Percentiles rank a stretch among this genome's conserved stretches.
phyloP scores from a whole-genome alignment of 1,140 invertebrate species.

The Helicoverpa armigera region DNA sequence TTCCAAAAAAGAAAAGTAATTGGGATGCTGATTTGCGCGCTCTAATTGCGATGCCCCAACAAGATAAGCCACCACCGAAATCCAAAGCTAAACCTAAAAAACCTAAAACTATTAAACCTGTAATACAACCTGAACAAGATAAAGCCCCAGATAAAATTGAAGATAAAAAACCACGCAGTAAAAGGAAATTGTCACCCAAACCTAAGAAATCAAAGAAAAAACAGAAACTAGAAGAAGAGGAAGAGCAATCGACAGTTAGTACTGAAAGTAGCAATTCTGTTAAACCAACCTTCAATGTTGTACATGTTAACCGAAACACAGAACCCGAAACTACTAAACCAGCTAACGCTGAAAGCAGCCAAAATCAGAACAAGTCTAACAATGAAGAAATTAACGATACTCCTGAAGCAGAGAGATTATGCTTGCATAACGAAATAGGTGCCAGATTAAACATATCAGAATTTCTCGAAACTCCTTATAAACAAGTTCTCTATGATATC shows the following conservation, averaged over 20 bases:
- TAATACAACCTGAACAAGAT: slow-evolving; percentile 20
- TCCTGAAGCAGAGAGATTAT: slow-evolving; percentile 74
- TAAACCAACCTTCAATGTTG: slow-evolving; percentile 74
- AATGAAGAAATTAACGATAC: slow-evolving; percentile 67
- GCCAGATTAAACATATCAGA: slow-evolving; percentile 81
- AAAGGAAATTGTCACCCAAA: slow-evolving; percentile 55
- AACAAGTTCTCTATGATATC: slow-evolving; percentile 82
- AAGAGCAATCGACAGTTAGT: slow-evolving; percentile 43
- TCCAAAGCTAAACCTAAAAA: slow-evolving; percentile 46
- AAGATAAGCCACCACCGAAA: slow-evolving; percentile 15
- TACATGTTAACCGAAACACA: slow-evolving; percentile 29
- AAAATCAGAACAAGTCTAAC: slow-evolving; percentile 62
- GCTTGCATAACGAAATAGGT: slow-evolving; percentile 77
- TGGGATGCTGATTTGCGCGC: slow-evolving; percentile 79
- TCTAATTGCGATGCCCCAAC: slow-evolving; percentile 54
- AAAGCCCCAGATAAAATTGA: background rate
- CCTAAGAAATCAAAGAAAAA: slow-evolving; percentile 63
- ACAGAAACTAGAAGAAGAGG: slow-evolving; percentile 52
- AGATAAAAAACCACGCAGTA: slow-evolving; percentile 34
- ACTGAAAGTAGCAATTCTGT: slow-evolving; percentile 40
- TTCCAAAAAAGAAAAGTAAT: slow-evolving; percentile 64
- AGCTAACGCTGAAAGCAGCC: slow-evolving; percentile 35
- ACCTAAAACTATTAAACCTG: slow-evolving; percentile 49
- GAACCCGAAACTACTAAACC: slow-evolving; percentile 16
- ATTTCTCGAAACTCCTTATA: slow-evolving; percentile 80